Conservation (phyloP, 2,113 vertebrate genomes). For the Heteronetta atricapilla region DNA sequence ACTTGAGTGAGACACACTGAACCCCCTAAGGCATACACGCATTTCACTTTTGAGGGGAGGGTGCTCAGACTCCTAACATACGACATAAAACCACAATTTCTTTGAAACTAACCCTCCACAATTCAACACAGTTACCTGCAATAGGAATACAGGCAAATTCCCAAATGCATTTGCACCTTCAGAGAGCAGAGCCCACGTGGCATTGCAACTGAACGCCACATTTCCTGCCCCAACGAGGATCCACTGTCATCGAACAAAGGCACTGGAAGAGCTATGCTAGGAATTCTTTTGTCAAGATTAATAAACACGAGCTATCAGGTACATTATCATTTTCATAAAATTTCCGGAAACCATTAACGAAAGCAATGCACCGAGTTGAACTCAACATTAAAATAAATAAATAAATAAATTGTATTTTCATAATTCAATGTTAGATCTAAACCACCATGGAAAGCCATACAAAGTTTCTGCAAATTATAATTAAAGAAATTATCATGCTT, state of each 20-base stretch:
- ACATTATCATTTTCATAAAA: neutral
- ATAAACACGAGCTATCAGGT: neutral
- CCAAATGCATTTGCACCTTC: neutral
- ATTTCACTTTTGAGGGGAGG: neutral
- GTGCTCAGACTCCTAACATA: neutral
- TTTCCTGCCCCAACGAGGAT: neutral
- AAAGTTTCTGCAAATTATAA: neutral
- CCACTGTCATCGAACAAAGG: neutral
- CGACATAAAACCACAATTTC: neutral
- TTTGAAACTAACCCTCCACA: neutral
- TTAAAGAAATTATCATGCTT: neutral
- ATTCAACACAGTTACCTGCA: neutral
- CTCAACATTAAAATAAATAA: neutral
- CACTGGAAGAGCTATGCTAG: neutral
- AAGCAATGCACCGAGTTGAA: neutral
- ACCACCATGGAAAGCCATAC: neutral
- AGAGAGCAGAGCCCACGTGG: accelerated
- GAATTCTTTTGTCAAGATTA: neutral
- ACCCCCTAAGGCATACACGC: neutral
- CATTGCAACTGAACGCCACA: neutral
- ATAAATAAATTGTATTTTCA: neutral
- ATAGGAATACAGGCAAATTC: neutral
- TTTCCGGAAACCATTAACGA: neutral
- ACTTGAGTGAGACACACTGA: neutral
- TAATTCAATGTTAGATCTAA: neutral